phyloP scores from a whole-genome alignment of 2,797 vertebrate genomes.

The Remorina albescens region DNA sequence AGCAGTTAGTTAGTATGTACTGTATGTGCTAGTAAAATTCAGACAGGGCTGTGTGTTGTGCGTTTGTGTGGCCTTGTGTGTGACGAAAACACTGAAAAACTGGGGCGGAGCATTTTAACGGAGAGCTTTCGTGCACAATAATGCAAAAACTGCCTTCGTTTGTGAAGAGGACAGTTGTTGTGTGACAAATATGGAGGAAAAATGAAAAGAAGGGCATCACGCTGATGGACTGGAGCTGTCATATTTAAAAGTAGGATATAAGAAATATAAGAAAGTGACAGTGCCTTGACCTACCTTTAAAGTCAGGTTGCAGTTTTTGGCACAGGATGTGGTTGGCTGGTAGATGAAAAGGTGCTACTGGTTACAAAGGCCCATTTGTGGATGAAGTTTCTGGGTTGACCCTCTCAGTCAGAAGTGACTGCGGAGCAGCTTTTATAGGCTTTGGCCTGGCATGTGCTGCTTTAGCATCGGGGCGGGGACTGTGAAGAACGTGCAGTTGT shows the following conservation, averaged over 20 bases:
- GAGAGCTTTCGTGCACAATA: background rate
- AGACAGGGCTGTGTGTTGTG: background rate
- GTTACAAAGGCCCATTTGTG: conserved; percentile 80
- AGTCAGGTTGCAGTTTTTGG: conserved; percentile 36
- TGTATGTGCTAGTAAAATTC: background rate
- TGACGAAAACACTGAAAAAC: background rate
- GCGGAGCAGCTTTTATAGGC: conserved; percentile 55
- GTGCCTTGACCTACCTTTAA: conserved; percentile 61
- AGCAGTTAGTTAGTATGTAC: background rate
- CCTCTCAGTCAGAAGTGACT: fast-evolving
- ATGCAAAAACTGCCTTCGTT: background rate
- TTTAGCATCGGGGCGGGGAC: conserved; percentile 35
- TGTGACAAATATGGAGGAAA: background rate
- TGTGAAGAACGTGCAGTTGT: conserved; percentile 32
- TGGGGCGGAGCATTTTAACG: background rate
- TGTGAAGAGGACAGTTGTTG: background rate
- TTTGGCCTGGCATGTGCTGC: conserved; percentile 10
- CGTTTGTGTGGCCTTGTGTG: background rate
- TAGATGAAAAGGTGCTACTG: conserved; percentile 55
- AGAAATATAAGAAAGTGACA: background rate
- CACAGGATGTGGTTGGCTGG: conserved; percentile 55
- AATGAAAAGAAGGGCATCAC: background rate
- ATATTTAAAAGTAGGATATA: background rate
- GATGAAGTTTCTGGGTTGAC: conserved; percentile 19
- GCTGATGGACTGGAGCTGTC: background rate